Conservation (phyloP, 2,888 invertebrate genomes). For the Tachystola acroxantha region DNA sequence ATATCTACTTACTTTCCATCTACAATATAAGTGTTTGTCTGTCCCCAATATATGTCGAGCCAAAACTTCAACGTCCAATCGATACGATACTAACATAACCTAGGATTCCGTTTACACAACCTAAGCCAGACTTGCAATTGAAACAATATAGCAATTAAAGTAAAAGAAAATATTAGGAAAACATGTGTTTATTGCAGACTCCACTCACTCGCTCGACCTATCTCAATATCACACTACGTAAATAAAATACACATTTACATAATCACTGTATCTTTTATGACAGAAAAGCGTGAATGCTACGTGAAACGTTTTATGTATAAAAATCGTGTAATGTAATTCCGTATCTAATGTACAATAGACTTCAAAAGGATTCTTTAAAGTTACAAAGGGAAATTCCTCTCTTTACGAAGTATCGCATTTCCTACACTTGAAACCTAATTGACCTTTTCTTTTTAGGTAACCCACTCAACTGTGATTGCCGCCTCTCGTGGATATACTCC, state of each 20-base stretch:
- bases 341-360: not conserved
- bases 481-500: slow-evolving; percentile 87
- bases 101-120: too few relatives aligned
- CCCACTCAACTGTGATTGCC: slow-evolving; percentile 90
- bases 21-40: too few relatives aligned
- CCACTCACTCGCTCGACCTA: not conserved
- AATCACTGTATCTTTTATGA: not conserved
- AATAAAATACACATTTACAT: not conserved
- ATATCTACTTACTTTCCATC: too few relatives aligned
- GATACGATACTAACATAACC: too few relatives aligned
- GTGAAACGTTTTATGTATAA: not conserved
- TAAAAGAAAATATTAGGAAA: too few relatives aligned
- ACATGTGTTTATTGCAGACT: too few relatives aligned
- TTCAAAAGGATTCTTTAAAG: not conserved
- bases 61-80: too few relatives aligned
- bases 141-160: too few relatives aligned
- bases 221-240: not conserved
- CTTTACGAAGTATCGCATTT: not conserved
- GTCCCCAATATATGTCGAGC: too few relatives aligned
- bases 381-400: not conserved
- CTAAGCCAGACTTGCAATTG: too few relatives aligned
- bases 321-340: not conserved
- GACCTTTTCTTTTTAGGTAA: slow-evolving; percentile 81
- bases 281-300: not conserved
- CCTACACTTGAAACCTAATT: slow-evolving; percentile 15